Evolutionary conservation across 2,797 vertebrate species (phyloP), one percentile per base, ranked within the genome.

Genomic region (Knipowitschia caucasica): DNA sequence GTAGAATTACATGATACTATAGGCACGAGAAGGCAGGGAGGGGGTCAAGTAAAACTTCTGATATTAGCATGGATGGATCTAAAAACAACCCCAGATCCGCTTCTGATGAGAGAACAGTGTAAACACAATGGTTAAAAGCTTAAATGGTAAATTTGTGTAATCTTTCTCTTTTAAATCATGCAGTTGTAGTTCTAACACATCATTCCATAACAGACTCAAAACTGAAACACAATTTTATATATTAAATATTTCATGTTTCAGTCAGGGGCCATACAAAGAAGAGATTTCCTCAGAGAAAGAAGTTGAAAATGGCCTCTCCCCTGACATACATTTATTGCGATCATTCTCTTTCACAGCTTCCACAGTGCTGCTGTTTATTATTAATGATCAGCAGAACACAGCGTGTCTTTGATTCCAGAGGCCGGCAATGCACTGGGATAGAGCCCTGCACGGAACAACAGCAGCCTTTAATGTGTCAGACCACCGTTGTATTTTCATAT

Each of bases 281-380:
- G 11, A 25, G 6, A 53, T 53, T 35, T 26, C 44, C 15, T 12
- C 23, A 2, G 24, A 35, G 42, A 24, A 47, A 12, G 15, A 51
- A 56, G 52, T 12, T n/a, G n/a, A n/a, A n/a, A n/a, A n/a, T n/a
- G n/a, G n/a, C 55, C 35, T 63, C 47, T 59, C 34, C 57, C 18
- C 20, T 29, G 15, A 26, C 43, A 25, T 26, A 45, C 18, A 49
- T 51, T 62, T 33, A 50, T 67, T 33, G 40, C 23, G 8, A 51
- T 5, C 55, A 50, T 54, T 66, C 15, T 30, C 56, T 68, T 67
- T 50, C 34, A 34, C 46, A 24, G 56, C 40, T 51, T 56, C 57
- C 60, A 47, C 53, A 54, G 36, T 60, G 43, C 39, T 50, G 38
- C 6, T 53, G 24, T 72, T 54, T 53, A 72, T 68, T 70, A 72